phyloP scores from a whole-genome alignment of 2,888 invertebrate species.

The Leucophora obtusa region DNA sequence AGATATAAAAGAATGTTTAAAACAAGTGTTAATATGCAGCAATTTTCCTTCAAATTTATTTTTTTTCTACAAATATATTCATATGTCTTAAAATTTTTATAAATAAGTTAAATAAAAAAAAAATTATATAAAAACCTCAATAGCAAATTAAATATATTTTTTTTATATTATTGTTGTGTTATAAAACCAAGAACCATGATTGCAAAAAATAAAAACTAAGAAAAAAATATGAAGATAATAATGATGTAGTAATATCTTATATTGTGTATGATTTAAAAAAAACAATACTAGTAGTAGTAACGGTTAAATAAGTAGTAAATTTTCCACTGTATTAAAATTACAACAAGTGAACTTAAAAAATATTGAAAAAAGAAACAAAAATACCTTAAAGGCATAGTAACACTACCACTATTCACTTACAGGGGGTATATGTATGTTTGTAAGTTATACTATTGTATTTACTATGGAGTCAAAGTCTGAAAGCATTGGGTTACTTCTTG shows the following conservation, averaged over 20 bases:
- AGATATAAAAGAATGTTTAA: neutral
- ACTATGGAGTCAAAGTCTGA: conserved; percentile 30
- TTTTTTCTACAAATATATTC: neutral
- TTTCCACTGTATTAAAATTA: conserved; percentile 42
- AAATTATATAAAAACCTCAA: conserved; percentile 39
- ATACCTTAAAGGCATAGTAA: conserved; percentile 49
- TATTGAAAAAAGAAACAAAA: conserved; percentile 12
- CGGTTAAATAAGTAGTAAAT: conserved; percentile 8
- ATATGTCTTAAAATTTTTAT: conserved; percentile 22
- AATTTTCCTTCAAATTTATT: conserved; percentile 19
- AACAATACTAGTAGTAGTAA: conserved; percentile 39
- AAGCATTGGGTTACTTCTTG: conserved; percentile 40
- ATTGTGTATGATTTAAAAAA: conserved; percentile 31
- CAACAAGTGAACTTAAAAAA: conserved; percentile 56
- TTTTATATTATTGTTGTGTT: neutral
- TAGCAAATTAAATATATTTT: conserved; percentile 42
- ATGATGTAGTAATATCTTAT: conserved; percentile 52
- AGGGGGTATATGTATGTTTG: neutral
- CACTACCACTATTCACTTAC: conserved; percentile 11
- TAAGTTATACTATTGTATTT: neutral
- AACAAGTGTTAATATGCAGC: conserved; percentile 26
- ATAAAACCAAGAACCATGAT: conserved; percentile 54
- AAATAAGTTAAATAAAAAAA: conserved; percentile 28
- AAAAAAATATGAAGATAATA: conserved; percentile 54
- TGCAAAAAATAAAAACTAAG: conserved; percentile 40